Base-by-base conservation (phyloP, 2,888 invertebrate genomes). In the Cephus pulcher region DNA sequence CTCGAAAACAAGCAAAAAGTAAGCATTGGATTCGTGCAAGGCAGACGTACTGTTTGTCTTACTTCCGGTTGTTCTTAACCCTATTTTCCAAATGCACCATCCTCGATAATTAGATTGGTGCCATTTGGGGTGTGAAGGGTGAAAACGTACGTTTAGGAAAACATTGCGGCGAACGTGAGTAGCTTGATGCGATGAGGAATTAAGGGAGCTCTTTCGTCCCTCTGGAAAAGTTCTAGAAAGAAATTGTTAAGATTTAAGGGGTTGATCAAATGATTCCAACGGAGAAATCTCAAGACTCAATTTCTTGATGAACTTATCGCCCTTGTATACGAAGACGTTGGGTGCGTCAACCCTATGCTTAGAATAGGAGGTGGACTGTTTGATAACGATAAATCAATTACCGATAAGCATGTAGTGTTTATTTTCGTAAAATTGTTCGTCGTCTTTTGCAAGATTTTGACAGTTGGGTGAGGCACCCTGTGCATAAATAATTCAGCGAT, bases 401-500 rank as follows among this genome's bases (percentile, higher is more conserved):
- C 56, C 56, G 56, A 56, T 56, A 56, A 56, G 9, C 56, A 9
- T 2, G 56, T 23, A 56, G 2, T 2, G 1, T 56, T 56, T 9
- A 56, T 56, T 56, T 23, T 4, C 56, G 9, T 56, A 0, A 56
- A 56, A 56, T 56, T 9, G 23, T 56, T 56, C 40, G 2, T 9
- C 9, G 1, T 2, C 23, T 23, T 23, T 23, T 23, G 40, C 23
- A 23, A 56, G 2, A 23, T 23, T 56, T 56, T 56, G 9, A 23
- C 40, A 23, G 6, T 40, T 1, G 40, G 40, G 1, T 40, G 40
- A 1, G 40, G 15, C 40, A 40, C 40, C 9, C 23, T 23, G 40
- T 1, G 75, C 79, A 83, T 84, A 80, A 85, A 84, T 83, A 82
- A 84, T 84, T 83, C 83, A 83, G 77, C 77, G 78, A 77, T 69